Evolutionary conservation across 2,797 vertebrate species (phyloP), one percentile per base, ranked within the genome.

Genomic region (Vultur gryphus): DNA sequence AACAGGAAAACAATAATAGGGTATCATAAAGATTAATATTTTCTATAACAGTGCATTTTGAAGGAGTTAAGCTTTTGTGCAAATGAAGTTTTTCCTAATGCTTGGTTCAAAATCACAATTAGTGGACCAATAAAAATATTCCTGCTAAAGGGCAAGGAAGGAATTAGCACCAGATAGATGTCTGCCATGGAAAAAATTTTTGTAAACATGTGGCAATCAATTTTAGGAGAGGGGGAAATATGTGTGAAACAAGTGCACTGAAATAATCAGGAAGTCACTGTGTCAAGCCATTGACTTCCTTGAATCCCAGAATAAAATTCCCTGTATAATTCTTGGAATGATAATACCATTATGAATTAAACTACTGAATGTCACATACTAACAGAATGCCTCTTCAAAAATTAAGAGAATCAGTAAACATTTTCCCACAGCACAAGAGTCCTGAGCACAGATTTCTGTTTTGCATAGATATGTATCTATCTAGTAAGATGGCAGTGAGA

Each of bases 341-440:
- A 28, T 79, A 69, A 41, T 33, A 16, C 5, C 20, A 11, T 37
- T 76, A 39, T 10, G 6, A 90, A 81, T 44, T 82, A 69, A 84
- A 77, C 7, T 49, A 71, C 14, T 12, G 2, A 86, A 58, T 62
- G 21, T 21, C 17, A 78, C 2, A 3, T 23, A 51, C 15, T 31
- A 58, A 46, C 7, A 51, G 51, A 57, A 79, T 19, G 28, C 2
- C 2, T 55, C 51, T 28, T 70, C 17, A 83, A 70, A 87, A 77
- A 55, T 33, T 0, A 76, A 69, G 16, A 51, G 7, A 33, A 31
- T 70, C 21, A 13, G 11, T 44, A 71, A 77, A 44, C 0, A 29
- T n/a, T 75, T 57, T 59, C 24, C 28, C 4, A 24, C 3, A 72
- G 5, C 13, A 21, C 0, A 3, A n/a, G 3, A 17, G 6, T 29